Evolutionary conservation across 2,113 vertebrate species (phyloP).

Genomic region (Carassius carassius): DNA sequence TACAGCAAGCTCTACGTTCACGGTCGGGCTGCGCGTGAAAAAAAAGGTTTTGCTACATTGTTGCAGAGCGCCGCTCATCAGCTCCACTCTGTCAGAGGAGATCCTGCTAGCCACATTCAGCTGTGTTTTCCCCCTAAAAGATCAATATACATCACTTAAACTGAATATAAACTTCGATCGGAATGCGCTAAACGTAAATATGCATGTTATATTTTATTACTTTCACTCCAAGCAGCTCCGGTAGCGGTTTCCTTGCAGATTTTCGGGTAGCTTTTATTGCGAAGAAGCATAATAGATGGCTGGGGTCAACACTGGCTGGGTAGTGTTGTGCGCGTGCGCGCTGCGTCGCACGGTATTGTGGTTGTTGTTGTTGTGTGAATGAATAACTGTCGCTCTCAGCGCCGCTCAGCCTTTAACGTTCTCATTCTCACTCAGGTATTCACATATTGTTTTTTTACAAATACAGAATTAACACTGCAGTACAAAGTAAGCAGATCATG

Average conservation of each 20-base stretch:
- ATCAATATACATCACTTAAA: slow-evolving; percentile 54
- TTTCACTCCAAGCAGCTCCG: slow-evolving; percentile 81
- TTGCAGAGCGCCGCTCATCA: slow-evolving; percentile 83
- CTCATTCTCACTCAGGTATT: neutral
- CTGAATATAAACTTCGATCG: slow-evolving; percentile 55
- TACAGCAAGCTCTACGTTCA: slow-evolving; percentile 51
- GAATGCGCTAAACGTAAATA: slow-evolving; percentile 56
- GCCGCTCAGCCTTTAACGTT: slow-evolving; percentile 2
- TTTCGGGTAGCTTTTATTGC: slow-evolving; percentile 85
- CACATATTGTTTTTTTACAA: neutral
- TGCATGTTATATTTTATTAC: slow-evolving; percentile 77
- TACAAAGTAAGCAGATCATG: too few species aligned
- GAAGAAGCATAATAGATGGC: slow-evolving; percentile 93
- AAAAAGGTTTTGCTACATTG: slow-evolving; percentile 82
- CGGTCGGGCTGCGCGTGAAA: slow-evolving; percentile 51
- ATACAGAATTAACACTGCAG: too few species aligned
- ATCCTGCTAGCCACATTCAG: slow-evolving; percentile 52
- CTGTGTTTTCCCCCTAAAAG: slow-evolving; percentile 42
- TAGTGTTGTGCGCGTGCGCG: slow-evolving; percentile 82
- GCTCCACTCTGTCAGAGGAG: slow-evolving; percentile 53
- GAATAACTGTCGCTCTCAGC: slow-evolving; percentile 58
- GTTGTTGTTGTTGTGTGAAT: slow-evolving; percentile 80
- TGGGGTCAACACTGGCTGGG: slow-evolving; percentile 67
- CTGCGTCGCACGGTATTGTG: slow-evolving; percentile 69
- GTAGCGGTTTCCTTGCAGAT: slow-evolving; percentile 78